Conservation (phyloP, 2,113 vertebrate species). For the Ochotona princeps region DNA sequence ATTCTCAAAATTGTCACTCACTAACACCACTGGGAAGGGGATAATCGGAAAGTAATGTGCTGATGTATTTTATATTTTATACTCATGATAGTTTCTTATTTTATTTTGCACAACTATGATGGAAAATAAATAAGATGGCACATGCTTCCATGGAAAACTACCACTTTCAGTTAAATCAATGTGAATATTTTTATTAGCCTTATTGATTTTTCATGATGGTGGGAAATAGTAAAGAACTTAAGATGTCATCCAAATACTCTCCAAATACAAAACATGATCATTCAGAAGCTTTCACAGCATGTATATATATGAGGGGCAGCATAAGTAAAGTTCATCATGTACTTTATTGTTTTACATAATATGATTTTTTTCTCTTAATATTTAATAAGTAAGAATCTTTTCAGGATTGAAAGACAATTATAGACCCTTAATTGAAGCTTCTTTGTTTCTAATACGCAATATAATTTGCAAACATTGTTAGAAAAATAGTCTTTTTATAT, state of each 20-base stretch:
- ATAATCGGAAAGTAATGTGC: background rate
- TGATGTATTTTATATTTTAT: slow-evolving; percentile 9
- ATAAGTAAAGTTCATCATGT: slow-evolving; percentile 3
- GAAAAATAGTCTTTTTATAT: slow-evolving; percentile 75
- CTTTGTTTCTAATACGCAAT: background rate
- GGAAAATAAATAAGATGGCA: slow-evolving; percentile 4
- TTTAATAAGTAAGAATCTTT: slow-evolving; percentile 4
- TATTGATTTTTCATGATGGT: slow-evolving; percentile 36
- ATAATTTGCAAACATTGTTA: slow-evolving; percentile 79
- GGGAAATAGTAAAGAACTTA: slow-evolving; percentile 19
- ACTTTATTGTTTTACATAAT: background rate
- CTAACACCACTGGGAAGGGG: background rate
- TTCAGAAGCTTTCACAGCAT: background rate
- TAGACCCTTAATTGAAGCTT: slow-evolving; percentile 79
- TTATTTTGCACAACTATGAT: slow-evolving; percentile 54
- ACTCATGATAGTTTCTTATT: background rate
- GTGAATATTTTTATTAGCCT: background rate
- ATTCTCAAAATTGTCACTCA: background rate
- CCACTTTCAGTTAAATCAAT: background rate
- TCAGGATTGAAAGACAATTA: slow-evolving; percentile 14
- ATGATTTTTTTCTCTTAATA: background rate
- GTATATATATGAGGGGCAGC: background rate
- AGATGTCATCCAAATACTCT: slow-evolving; percentile 13
- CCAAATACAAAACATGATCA: background rate
- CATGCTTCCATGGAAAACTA: background rate